phyloP scores from a whole-genome alignment of 2,888 invertebrate genomes.

The Drosophila sordidapex region DNA sequence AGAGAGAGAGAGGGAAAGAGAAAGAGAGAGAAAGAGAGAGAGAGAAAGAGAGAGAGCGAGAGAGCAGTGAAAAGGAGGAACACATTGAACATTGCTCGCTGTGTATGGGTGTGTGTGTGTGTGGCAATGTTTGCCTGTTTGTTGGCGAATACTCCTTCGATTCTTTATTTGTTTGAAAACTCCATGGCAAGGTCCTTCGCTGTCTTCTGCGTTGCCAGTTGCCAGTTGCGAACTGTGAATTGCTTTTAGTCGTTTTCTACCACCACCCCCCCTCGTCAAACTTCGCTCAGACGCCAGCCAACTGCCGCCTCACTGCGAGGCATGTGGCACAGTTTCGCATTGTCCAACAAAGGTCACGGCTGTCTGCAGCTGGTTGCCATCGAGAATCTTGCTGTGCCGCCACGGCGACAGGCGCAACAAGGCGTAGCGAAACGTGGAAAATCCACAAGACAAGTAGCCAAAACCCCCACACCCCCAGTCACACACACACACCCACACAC shows the following conservation, averaged over 20 bases:
- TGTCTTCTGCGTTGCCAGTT: conserved; percentile 12
- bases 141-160: conserved; percentile 36
- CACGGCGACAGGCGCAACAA: conserved; percentile 39
- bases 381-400: conserved; percentile 15
- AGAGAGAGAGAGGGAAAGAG: not conserved
- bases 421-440: conserved; percentile 43
- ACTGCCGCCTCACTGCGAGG: not conserved
- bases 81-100: not conserved
- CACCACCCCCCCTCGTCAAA: not conserved
- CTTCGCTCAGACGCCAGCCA: not conserved
- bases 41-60: not conserved
- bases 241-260: not conserved
- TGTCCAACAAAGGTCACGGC: conserved; percentile 57
- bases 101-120: conserved; percentile 8
- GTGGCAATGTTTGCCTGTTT: conserved; percentile 33
- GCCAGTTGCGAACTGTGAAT: conserved; percentile 13
- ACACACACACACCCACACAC: not conserved
- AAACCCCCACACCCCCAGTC: conserved; percentile 1
- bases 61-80: not conserved
- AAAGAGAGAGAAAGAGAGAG: not conserved
- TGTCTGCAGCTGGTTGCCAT: conserved; percentile 46
- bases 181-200: conserved; percentile 13
- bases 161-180: conserved; percentile 40
- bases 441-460: conserved; percentile 41
- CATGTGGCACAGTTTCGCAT: conserved; percentile 61